These are phyloP conservation scores for Falco peregrinus DNA, from an alignment of 2,797 vertebrate species.

Conservation along the genomic window DNA sequence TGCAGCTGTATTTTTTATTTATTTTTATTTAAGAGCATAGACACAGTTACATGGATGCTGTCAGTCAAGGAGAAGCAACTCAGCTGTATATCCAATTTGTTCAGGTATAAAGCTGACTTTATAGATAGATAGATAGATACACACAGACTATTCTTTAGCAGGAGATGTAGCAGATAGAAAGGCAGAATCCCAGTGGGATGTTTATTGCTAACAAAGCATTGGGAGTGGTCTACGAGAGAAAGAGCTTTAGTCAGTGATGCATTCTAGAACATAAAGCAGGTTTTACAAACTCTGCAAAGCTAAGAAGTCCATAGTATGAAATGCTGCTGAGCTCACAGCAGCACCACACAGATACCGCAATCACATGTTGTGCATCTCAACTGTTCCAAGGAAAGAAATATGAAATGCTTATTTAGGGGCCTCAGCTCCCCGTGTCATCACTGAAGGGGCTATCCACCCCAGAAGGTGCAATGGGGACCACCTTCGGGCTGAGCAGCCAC, in stretches of 20 bases:
- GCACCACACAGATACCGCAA: neutral
- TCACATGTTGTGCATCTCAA: neutral
- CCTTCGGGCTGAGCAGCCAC: neutral
- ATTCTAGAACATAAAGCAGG: neutral
- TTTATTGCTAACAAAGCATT: neutral
- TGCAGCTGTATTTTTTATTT: neutral
- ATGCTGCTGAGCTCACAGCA: neutral
- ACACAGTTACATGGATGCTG: neutral
- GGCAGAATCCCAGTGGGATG: neutral
- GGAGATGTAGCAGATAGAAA: neutral
- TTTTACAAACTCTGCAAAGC: neutral
- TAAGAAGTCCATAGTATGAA: neutral
- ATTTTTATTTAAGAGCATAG: neutral
- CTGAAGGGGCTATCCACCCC: neutral
- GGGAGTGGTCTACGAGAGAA: neutral
- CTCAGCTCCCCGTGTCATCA: fast-evolving
- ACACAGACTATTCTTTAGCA: neutral
- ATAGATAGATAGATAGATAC: no score
- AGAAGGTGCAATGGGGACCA: neutral
- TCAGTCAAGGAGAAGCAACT: neutral
- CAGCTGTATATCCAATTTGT: neutral
- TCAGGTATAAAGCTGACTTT: neutral
- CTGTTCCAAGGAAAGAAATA: neutral
- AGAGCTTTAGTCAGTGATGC: neutral
- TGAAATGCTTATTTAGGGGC: neutral